Conservation (phyloP, 2,888 invertebrate genomes). For the Neoitamus cyanurus region DNA sequence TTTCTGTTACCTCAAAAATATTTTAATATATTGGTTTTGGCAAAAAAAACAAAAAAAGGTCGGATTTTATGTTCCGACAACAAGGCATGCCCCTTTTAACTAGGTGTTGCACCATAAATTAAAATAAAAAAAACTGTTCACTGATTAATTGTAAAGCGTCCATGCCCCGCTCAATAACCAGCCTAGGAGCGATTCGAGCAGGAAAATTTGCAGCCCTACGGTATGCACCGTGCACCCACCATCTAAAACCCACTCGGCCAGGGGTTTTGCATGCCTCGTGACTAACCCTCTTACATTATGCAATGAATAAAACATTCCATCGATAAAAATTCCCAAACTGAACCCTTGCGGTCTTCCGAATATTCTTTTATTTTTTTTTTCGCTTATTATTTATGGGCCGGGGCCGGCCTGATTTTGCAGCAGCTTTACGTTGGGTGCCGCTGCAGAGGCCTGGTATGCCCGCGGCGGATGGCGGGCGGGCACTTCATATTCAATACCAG, state of each 20-base stretch:
- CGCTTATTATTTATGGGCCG: conserved; percentile 14
- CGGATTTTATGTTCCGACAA: too few relatives aligned
- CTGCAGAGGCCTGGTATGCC: neutral
- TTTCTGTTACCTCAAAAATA: too few relatives aligned
- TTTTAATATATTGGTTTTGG: too few relatives aligned
- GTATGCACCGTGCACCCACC: neutral
- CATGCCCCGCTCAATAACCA: neutral
- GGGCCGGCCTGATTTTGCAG: neutral
- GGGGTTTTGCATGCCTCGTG: conserved; percentile 1
- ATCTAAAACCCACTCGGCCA: neutral
- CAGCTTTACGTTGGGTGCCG: neutral
- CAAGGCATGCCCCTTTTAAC: too few relatives aligned
- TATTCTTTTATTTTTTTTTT: neutral
- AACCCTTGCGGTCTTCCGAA: conserved; percentile 12
- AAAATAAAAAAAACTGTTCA: neutral
- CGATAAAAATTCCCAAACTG: conserved; percentile 29
- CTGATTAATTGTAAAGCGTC: neutral
- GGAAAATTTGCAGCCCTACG: neutral
- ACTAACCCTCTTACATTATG: conserved; percentile 12
- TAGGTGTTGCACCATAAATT: neutral
- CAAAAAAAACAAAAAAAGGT: too few relatives aligned
- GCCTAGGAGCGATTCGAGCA: neutral
- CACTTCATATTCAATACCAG: conserved; percentile 36
- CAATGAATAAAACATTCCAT: conserved; percentile 33
- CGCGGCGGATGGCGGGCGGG: neutral